Evolutionary conservation across 2,888 invertebrate genomes (phyloP).

Genomic region (Trichogramma dendrolimi): DNA sequence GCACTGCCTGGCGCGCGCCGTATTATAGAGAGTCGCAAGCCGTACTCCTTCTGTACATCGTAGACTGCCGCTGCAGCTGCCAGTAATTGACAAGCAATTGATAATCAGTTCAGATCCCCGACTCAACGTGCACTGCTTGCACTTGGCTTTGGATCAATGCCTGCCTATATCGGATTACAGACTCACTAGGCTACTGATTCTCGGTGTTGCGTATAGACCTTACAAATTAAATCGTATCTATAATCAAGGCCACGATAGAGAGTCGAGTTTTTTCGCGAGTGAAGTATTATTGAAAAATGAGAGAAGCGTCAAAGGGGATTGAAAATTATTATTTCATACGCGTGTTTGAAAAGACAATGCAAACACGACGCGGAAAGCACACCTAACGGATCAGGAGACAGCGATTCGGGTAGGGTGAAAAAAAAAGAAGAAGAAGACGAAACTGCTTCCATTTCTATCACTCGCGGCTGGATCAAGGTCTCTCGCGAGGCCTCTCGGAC

Average conservation of each 20-base stretch:
- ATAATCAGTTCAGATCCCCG: constrained; percentile 39
- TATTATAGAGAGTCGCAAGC: not conserved
- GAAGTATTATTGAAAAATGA: not conserved
- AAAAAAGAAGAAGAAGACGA: too few relatives aligned
- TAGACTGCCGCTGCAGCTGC: constrained; percentile 35
- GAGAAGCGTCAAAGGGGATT: constrained; percentile 19
- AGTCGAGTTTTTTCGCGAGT: too few relatives aligned
- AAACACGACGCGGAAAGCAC: constrained; percentile 8
- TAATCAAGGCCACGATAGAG: too few relatives aligned
- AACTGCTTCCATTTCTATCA: too few relatives aligned
- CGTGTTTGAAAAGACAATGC: constrained; percentile 27
- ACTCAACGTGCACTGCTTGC: constrained; percentile 31
- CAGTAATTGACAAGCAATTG: constrained; percentile 49
- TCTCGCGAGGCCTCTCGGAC: constrained; percentile 46
- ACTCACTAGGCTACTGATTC: not conserved
- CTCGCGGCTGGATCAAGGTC: constrained; percentile 27
- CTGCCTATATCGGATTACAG: not conserved
- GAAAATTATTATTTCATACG: constrained; percentile 27
- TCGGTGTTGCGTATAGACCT: not conserved
- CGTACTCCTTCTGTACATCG: not conserved
- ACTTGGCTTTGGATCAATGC: constrained; percentile 7
- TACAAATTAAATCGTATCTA: not conserved
- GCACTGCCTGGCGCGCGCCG: constrained; percentile 39
- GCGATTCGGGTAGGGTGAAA: constrained; percentile 36
- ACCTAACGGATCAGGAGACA: constrained; percentile 41